Conservation (phyloP, 2,113 vertebrate genomes). For the Cyphomyrus plagiostoma region DNA sequence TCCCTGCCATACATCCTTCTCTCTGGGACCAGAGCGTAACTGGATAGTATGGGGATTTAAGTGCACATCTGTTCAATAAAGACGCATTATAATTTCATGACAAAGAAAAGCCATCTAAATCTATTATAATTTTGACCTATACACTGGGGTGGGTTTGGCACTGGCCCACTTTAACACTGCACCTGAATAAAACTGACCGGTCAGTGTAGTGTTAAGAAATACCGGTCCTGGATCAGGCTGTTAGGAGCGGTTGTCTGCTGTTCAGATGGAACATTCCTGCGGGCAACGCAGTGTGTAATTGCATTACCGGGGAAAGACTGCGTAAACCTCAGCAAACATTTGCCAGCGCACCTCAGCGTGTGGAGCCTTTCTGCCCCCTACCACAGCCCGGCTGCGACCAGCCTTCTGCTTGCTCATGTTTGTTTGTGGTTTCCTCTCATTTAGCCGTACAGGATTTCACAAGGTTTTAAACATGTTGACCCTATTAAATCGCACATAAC, state of each 20-base stretch:
- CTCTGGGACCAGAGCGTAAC: background rate
- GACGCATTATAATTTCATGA: background rate
- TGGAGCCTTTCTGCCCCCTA: background rate
- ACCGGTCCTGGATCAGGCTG: background rate
- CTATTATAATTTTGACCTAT: background rate
- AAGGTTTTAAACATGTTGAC: background rate
- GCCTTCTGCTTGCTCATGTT: background rate
- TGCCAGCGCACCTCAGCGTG: background rate
- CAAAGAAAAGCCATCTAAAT: background rate
- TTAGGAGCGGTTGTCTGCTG: background rate
- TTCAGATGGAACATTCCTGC: background rate
- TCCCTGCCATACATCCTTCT: conserved; percentile 10
- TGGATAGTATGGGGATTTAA: background rate
- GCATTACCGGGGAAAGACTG: conserved; percentile 9
- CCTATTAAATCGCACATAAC: conserved; percentile 8
- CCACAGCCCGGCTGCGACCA: background rate
- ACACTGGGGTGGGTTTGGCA: background rate
- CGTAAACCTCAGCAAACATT: conserved; percentile 19
- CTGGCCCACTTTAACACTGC: background rate
- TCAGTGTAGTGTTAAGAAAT: background rate
- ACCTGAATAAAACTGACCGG: background rate
- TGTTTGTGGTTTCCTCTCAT: background rate
- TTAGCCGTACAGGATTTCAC: background rate
- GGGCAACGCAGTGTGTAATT: conserved; percentile 22
- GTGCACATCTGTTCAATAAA: background rate